Conservation (phyloP, 2,797 vertebrate genomes). For the Enteromius thamalakanensis region DNA sequence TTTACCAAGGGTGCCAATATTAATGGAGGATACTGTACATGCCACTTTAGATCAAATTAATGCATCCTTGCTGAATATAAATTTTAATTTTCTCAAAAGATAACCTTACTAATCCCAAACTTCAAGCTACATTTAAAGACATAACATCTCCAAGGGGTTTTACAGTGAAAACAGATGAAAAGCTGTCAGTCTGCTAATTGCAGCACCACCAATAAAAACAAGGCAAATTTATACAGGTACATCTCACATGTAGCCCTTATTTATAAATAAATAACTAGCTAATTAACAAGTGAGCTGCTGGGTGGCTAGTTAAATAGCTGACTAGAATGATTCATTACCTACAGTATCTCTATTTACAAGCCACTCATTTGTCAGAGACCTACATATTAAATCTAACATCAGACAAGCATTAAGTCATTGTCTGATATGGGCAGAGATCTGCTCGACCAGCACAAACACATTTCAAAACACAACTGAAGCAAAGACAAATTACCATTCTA, state of each 20-base stretch:
- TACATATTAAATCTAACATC: background rate
- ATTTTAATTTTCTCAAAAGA: too few species aligned
- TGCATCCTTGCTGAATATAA: too few species aligned
- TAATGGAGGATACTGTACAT: too few species aligned
- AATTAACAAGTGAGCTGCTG: background rate
- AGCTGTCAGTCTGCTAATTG: too few species aligned
- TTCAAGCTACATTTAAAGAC: too few species aligned
- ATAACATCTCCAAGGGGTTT: too few species aligned
- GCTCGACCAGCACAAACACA: background rate
- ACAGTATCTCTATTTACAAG: background rate
- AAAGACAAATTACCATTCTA: slow-evolving; percentile 8
- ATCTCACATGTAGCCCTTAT: background rate
- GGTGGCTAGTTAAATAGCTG: background rate
- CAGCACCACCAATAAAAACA: too few species aligned
- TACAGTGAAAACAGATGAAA: too few species aligned
- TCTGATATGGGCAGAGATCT: background rate
- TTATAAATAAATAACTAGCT: background rate
- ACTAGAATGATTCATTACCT: background rate
- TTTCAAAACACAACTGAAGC: slow-evolving; percentile 15
- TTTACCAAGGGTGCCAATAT: too few species aligned
- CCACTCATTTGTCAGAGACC: background rate
- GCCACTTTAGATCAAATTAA: too few species aligned
- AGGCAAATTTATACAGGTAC: background rate
- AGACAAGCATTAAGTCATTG: background rate
- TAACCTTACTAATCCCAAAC: too few species aligned